phyloP scores from a whole-genome alignment of 2,888 invertebrate species.

The Apotomis capreana region DNA sequence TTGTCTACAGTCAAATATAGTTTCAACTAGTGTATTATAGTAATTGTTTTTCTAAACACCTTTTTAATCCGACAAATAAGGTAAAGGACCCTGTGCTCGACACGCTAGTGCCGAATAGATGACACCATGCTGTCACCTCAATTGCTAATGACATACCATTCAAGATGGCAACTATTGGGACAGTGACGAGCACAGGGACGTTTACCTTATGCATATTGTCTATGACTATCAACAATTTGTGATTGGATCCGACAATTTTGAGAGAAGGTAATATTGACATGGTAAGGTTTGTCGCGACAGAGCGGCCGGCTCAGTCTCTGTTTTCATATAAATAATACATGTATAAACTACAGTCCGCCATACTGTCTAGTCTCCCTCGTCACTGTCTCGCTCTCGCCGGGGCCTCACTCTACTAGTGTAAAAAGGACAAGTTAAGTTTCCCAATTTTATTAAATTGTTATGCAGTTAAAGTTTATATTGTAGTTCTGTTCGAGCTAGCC shows the following conservation, averaged over 20 bases:
- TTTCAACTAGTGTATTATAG: too few species aligned
- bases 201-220: too few species aligned
- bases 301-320: not conserved
- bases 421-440: conserved; percentile 67
- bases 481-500: conserved; percentile 41
- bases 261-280: not conserved
- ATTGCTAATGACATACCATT: too few species aligned
- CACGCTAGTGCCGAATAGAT: too few species aligned
- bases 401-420: conserved; percentile 43
- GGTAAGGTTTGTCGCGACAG: conserved; percentile 2
- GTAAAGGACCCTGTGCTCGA: too few species aligned
- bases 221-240: not conserved
- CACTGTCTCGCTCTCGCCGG: conserved; percentile 44
- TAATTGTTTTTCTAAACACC: too few species aligned
- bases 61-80: too few species aligned
- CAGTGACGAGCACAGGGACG: too few species aligned
- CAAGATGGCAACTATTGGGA: too few species aligned
- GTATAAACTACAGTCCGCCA: conserved; percentile 32
- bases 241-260: not conserved
- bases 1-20: too few species aligned
- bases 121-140: too few species aligned
- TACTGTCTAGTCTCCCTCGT: conserved; percentile 34
- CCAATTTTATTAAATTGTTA: conserved; percentile 70
- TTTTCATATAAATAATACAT: conserved; percentile 14
- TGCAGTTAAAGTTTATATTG: conserved; percentile 44